These are phyloP conservation scores for Agriopis aurantiaria DNA, from an alignment of 2,888 invertebrate species.

Conservation along the genomic window DNA sequence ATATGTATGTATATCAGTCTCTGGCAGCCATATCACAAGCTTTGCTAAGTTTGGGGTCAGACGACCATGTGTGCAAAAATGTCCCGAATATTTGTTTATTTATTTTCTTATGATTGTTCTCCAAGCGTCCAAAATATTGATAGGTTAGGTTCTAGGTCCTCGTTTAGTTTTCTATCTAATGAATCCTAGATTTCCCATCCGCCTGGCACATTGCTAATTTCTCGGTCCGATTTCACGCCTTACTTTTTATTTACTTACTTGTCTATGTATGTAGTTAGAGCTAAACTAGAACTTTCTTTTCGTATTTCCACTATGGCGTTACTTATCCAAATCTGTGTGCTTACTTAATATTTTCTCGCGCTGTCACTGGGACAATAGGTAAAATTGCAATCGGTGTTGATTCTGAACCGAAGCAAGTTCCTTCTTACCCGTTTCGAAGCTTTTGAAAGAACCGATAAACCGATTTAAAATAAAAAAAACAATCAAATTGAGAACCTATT, in stretches of 20 bases:
- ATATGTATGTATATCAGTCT: no score
- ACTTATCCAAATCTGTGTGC: not conserved
- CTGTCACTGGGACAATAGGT: not conserved
- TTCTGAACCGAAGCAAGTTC: no score
- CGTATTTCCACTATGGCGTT: constrained; percentile 2
- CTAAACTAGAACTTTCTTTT: constrained; percentile 50
- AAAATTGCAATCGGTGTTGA: no score
- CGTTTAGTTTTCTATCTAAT: constrained; percentile 19
- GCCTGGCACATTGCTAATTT: constrained; percentile 54
- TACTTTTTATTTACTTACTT: constrained; percentile 54
- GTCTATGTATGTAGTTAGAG: constrained; percentile 33
- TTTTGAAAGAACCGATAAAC: no score
- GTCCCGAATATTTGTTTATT: no score
- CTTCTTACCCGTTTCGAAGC: no score
- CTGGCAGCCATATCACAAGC: no score
- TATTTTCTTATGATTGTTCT: not conserved
- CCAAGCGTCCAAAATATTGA: not conserved
- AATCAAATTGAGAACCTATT: no score
- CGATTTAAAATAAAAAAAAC: no score
- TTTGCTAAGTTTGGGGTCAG: no score
- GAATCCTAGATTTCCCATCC: constrained; percentile 29
- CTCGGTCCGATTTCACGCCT: constrained; percentile 56
- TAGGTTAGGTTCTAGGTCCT: constrained; percentile 5
- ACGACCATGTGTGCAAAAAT: no score
- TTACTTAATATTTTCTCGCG: not conserved